Base-by-base conservation (phyloP, 2,888 invertebrate species). In the Hirtodrosophila histrioides region DNA sequence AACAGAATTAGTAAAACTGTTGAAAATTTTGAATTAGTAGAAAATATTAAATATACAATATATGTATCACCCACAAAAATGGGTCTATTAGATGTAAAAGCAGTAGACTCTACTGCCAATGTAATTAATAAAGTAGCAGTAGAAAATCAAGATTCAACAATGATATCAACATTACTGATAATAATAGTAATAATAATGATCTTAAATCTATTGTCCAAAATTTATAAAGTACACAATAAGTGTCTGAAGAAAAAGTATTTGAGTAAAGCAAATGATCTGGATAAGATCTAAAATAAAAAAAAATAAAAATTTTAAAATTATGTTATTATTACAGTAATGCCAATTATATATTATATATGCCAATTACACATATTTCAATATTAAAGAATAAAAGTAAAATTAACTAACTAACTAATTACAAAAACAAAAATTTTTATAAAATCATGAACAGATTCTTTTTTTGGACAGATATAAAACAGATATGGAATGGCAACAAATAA, bases 401-500 rank as follows among this genome's bases (percentile, higher is more conserved):
- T 35, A 35, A 35, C 35, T 35, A 35, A 35, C 35, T 35, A 35
- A 35, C 35, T 35, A 35, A 35, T n/a, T 39, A 39, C 39, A 39
- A 39, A 12, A 39, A 12, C 39, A 27, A 27, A 27, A 4, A 17
- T 27, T 5, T 27, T 27, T 27, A 27, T 5, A 17, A 27, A 27
- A 27, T 27, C 27, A 27, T 27, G 27, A 27, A 27, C 17, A 27
- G 6, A 27, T 27, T 27, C 3, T 27, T 27, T 27, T 27, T 27
- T 27, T 2, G 4, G 4, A 3, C 27, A 27, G 27, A 27, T 27
- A 27, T 27, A 27, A 43, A 43, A 43, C 10, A 29, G 9, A 43
- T n/a, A 43, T 43, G 43, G 43, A 43, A 43, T 43, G 29, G 29
- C 43, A 24, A 43, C 43, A 43, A 43, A 43, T 43, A 29, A n/a